Percentiles rank a stretch among this genome's conserved stretches.
Evolutionary conservation across 2,797 vertebrate genomes (phyloP).

Genomic region (Triplophysa yarkandensis): DNA sequence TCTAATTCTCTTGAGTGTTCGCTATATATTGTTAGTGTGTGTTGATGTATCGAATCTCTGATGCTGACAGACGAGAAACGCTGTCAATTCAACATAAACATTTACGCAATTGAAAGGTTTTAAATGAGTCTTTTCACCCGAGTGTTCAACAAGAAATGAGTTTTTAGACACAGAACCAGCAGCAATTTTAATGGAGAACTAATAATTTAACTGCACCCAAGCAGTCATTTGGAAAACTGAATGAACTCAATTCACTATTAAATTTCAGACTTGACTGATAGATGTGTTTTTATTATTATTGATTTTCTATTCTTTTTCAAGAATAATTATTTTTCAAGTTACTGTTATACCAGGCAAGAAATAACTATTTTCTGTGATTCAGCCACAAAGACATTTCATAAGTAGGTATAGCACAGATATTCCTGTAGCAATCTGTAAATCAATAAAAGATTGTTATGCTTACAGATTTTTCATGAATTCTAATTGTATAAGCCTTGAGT

Average conservation of each 20-base stretch:
- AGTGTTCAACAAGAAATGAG: constrained; percentile 1
- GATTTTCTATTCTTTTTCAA: background rate
- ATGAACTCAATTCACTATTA: constrained; percentile 3
- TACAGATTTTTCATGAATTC: constrained; percentile 11
- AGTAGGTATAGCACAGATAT: background rate
- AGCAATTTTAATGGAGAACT: constrained; percentile 17
- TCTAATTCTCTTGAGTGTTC: constrained; percentile 23
- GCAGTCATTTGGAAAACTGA: constrained; percentile 17
- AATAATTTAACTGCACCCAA: background rate
- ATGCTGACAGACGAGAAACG: constrained; percentile 27
- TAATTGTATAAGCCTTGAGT: background rate
- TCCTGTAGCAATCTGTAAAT: background rate
- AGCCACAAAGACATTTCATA: background rate
- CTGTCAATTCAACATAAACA: constrained; percentile 10
- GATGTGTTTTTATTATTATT: background rate
- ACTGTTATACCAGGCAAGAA: constrained; percentile 7
- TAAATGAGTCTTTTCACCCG: constrained; percentile 25
- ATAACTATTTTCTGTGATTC: background rate
- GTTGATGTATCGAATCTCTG: constrained; percentile 38
- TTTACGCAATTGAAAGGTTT: constrained; percentile 22
- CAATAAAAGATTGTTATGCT: constrained; percentile 8
- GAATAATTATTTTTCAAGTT: background rate
- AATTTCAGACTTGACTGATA: constrained; percentile 10
- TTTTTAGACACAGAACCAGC: constrained; percentile 3
- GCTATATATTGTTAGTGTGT: constrained; percentile 16